These are phyloP conservation scores for Catharus ustulatus DNA, from an alignment of 2,797 vertebrate genomes.

Conservation along the genomic window DNA sequence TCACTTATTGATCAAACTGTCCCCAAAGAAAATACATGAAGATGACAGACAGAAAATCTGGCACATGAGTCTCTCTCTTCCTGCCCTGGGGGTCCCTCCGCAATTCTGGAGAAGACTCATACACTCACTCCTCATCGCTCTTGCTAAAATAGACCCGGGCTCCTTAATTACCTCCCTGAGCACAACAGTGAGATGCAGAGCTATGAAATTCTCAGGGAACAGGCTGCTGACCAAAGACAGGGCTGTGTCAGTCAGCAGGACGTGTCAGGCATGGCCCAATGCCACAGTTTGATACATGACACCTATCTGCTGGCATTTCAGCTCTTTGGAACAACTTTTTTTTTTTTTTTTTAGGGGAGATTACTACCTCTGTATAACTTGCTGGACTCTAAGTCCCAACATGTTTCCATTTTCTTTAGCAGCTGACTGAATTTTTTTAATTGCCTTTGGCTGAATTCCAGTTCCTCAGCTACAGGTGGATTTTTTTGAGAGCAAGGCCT, in stretches of 20 bases:
- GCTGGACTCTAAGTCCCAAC: neutral
- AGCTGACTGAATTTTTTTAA: neutral
- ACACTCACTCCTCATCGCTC: neutral
- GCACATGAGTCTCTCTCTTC: neutral
- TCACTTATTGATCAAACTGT: neutral
- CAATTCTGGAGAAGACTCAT: neutral
- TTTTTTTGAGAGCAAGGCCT: neutral
- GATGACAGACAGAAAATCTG: neutral
- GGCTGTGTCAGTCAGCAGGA: neutral
- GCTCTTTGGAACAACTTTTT: neutral
- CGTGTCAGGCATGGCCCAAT: fast-evolving
- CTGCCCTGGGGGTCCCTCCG: neutral
- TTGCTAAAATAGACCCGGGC: neutral
- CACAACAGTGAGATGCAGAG: neutral
- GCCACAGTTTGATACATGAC: neutral
- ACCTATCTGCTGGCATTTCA: neutral
- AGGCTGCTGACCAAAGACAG: neutral
- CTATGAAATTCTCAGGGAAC: neutral
- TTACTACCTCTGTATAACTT: neutral
- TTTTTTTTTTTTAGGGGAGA: neutral
- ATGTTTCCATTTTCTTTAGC: neutral
- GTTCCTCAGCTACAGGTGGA: neutral
- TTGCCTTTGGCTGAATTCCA: neutral
- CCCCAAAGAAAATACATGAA: neutral
- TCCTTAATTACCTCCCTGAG: neutral